Evolutionary conservation across 2,797 vertebrate genomes (phyloP).

Genomic region (Podarcis lilfordi): DNA sequence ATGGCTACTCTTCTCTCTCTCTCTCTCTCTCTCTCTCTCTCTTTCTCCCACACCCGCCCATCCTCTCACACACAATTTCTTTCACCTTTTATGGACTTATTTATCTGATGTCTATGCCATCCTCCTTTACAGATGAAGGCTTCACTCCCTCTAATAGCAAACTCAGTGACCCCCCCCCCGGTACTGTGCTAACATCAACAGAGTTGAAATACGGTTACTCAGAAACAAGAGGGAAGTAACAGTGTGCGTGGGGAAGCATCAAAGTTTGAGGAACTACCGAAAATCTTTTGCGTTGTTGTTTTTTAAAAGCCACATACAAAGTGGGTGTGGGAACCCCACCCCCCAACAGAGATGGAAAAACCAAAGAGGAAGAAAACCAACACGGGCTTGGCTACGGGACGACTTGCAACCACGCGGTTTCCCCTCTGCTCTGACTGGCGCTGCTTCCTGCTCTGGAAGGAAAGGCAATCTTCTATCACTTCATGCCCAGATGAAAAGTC

Average conservation of each 20-base stretch:
- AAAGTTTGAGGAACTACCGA: background rate
- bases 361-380: background rate
- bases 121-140: constrained; percentile 39
- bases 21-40: background rate
- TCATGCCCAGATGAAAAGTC: background rate
- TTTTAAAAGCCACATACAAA: background rate
- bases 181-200: background rate
- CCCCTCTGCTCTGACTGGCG: background rate
- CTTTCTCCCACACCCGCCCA: constrained; percentile 16
- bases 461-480: background rate
- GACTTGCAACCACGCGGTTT: background rate
- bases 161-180: background rate
- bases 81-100: background rate
- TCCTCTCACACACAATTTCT: constrained; percentile 34
- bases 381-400: accelerated
- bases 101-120: constrained; percentile 12
- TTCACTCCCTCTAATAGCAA: constrained; percentile 35
- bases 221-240: background rate
- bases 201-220: background rate
- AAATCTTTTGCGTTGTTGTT: background rate
- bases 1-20: constrained; percentile 34
- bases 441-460: background rate
- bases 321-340: background rate
- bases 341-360: too few species aligned
- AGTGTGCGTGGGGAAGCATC: background rate